A percentile compares a stretch with the other conserved stretches of the same genome.
phyloP scores from a whole-genome alignment of 2,888 invertebrate genomes.

The Eurois occulta region DNA sequence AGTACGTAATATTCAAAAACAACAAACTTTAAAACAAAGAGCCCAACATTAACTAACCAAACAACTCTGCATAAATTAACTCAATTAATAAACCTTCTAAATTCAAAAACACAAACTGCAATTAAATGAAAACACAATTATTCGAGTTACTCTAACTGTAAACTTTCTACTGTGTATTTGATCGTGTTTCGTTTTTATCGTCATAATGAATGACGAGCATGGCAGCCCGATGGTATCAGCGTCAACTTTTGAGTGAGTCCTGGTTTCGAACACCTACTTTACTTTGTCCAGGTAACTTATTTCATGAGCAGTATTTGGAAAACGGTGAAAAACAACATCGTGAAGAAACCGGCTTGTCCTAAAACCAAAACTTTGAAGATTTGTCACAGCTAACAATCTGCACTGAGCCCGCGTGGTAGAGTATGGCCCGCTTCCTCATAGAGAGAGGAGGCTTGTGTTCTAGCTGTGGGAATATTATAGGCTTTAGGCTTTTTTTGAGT shows the following conservation, averaged over 20 bases:
- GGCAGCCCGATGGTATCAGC: not conserved
- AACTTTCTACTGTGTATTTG: too few species aligned
- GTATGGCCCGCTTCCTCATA: not conserved
- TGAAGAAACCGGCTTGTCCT: not conserved
- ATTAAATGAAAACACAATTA: not conserved
- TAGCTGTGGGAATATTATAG: not conserved
- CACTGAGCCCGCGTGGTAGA: not conserved
- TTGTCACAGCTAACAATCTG: not conserved
- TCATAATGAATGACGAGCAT: too few species aligned
- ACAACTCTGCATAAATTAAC: not conserved
- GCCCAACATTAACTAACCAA: conserved; percentile 2
- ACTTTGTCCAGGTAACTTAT: not conserved
- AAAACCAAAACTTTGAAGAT: not conserved
- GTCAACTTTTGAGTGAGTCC: not conserved
- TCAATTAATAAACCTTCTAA: not conserved
- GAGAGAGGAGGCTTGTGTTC: not conserved
- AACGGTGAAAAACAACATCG: not conserved
- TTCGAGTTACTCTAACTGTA: not conserved
- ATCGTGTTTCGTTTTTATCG: too few species aligned
- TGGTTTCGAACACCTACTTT: not conserved
- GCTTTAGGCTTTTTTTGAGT: too few species aligned
- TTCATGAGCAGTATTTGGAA: not conserved
- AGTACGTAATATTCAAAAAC: not conserved
- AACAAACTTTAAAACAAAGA: not conserved
- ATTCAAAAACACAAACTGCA: conserved; percentile 1